Conservation (phyloP, 92 coral and sea anemone species). For the Nematostella vectensis region DNA sequence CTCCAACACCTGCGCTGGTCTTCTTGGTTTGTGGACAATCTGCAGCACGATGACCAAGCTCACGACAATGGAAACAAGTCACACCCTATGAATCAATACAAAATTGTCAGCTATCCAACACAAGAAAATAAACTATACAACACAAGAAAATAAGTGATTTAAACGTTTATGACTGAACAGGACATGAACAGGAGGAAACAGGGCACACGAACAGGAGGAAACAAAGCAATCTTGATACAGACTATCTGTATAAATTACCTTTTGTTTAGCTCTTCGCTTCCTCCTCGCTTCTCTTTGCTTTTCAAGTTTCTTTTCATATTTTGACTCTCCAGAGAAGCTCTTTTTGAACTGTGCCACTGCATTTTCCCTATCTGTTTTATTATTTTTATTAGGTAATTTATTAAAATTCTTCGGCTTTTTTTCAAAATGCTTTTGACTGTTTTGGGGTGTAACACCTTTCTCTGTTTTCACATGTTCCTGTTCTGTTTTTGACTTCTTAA, state of each 20-base stretch:
- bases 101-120: too few relatives aligned
- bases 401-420: slow-evolving; percentile 10
- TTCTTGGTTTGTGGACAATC: slow-evolving; percentile 60
- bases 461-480: too few relatives aligned
- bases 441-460: too few relatives aligned
- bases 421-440: background rate
- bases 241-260: too few relatives aligned
- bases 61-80: slow-evolving; percentile 83
- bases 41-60: slow-evolving; percentile 72
- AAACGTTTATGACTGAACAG: too few relatives aligned
- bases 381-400: slow-evolving; percentile 6
- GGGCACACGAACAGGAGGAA: too few relatives aligned
- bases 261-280: slow-evolving; percentile 71
- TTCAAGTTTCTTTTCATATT: slow-evolving; percentile 29
- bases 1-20: slow-evolving; percentile 36
- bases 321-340: background rate
- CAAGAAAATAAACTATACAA: background rate
- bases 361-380: background rate
- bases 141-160: too few relatives aligned
- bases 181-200: too few relatives aligned
- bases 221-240: too few relatives aligned
- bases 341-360: background rate
- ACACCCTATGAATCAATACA: slow-evolving; percentile 4
- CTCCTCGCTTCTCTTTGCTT: slow-evolving; percentile 81
- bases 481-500: background rate